Percentiles rank a stretch among this genome's conserved stretches.
phyloP scores from a whole-genome alignment of 2,113 vertebrate species.

The Cyanoderma ruficeps region DNA sequence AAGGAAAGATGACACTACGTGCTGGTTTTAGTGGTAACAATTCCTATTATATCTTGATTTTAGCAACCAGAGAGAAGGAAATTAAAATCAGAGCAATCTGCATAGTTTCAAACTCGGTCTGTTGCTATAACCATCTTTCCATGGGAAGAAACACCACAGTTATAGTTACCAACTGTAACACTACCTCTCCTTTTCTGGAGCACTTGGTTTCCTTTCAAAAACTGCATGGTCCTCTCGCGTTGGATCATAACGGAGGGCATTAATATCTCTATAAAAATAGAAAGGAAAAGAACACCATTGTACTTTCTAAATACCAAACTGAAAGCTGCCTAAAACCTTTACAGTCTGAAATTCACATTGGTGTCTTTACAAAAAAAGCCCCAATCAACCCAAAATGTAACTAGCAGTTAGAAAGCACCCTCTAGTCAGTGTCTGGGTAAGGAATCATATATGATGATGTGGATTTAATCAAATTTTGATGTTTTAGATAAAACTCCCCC shows the following conservation, averaged over 20 bases:
- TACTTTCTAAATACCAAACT: neutral
- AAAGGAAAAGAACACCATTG: neutral
- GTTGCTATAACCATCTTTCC: neutral
- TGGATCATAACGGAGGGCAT: conserved; percentile 90
- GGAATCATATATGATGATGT: too few species aligned
- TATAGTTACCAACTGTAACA: neutral
- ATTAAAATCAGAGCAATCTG: neutral
- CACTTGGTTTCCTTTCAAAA: conserved; percentile 81
- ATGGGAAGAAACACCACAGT: neutral
- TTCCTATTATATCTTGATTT: neutral
- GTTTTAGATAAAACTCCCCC: neutral
- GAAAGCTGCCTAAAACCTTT: neutral
- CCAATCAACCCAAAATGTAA: neutral
- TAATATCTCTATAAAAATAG: conserved; percentile 80
- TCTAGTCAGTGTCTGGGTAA: neutral
- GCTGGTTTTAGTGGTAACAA: neutral
- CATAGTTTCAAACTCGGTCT: neutral
- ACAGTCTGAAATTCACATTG: neutral
- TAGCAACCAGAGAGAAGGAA: neutral
- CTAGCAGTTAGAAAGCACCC: neutral
- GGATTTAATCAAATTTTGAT: neutral
- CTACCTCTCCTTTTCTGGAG: conserved; percentile 84
- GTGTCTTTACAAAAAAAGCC: neutral
- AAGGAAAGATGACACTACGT: neutral
- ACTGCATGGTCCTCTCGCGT: conserved; percentile 85